Percentiles rank a stretch among this genome's conserved stretches.
Conservation (phyloP, 1,140 invertebrate species). For the Contarinia nasturtii region DNA sequence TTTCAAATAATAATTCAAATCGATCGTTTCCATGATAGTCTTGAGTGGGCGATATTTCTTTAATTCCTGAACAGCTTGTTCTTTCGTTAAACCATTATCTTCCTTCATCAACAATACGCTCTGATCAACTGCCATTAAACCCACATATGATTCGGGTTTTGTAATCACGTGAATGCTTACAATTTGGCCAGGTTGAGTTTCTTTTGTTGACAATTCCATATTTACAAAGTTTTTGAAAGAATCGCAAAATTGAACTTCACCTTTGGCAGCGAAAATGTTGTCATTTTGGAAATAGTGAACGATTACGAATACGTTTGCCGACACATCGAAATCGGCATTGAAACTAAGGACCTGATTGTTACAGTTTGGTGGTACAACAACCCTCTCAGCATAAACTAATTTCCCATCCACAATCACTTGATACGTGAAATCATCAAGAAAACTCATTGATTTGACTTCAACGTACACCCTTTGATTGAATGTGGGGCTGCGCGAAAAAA, state of each 20-base stretch:
- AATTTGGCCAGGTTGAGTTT: conserved; percentile 37
- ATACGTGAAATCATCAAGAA: conserved; percentile 51
- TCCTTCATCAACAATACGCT: conserved; percentile 55
- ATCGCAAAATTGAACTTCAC: conserved; percentile 55
- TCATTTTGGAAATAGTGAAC: conserved; percentile 51
- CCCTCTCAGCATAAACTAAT: conserved; percentile 44
- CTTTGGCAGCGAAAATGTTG: conserved; percentile 61
- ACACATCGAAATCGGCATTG: conserved; percentile 56
- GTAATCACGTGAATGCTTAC: conserved; percentile 53
- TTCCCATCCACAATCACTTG: conserved; percentile 67
- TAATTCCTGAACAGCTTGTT: background rate
- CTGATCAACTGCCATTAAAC: conserved; percentile 70
- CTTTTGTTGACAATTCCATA: background rate
- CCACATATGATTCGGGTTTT: conserved; percentile 68
- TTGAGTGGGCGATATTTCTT: background rate
- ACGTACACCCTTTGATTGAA: no score
- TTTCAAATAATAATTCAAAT: background rate
- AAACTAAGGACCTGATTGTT: conserved; percentile 30
- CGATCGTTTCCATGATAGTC: background rate
- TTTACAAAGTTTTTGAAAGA: conserved; percentile 48
- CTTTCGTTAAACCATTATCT: background rate
- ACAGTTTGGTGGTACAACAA: conserved; percentile 16
- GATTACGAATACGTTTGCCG: conserved; percentile 56
- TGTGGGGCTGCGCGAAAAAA: no score
- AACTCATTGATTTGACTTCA: no score